Evolutionary conservation across 2,888 invertebrate genomes (phyloP).

Genomic region (Drosophila trichaetosa): DNA sequence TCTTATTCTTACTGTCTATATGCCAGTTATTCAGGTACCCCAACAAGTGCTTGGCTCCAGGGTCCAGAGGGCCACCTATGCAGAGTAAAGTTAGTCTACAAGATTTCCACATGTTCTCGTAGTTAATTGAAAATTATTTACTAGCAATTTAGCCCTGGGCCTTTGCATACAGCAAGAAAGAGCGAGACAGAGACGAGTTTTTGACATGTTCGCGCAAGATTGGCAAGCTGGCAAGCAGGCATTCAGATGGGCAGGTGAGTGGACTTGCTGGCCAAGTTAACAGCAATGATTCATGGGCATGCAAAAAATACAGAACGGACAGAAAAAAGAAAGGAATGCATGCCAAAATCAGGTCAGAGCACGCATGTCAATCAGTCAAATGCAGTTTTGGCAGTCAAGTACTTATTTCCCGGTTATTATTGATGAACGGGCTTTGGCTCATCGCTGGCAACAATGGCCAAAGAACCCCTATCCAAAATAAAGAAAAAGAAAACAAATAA

Average conservation of each 20-base stretch:
- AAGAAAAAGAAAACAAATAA: background rate
- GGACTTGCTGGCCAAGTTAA: conserved; percentile 40
- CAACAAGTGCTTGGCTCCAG: background rate
- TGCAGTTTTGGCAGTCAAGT: conserved; percentile 62
- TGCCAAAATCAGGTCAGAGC: conserved; percentile 66
- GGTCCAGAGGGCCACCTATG: conserved; percentile 19
- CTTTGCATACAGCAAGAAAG: background rate
- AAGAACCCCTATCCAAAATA: background rate
- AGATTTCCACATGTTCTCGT: conserved; percentile 15
- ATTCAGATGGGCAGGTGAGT: conserved; percentile 29
- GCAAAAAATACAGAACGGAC: conserved; percentile 30
- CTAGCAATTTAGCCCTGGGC: conserved; percentile 36
- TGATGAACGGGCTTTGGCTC: conserved; percentile 59
- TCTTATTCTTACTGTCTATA: background rate
- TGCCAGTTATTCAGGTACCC: background rate
- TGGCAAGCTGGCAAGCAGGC: background rate
- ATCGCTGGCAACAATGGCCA: conserved; percentile 34
- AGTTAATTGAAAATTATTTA: conserved; percentile 76
- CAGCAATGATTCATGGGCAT: conserved; percentile 62
- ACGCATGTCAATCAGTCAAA: conserved; percentile 73
- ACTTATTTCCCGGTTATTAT: conserved; percentile 68
- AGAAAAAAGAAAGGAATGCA: conserved; percentile 18
- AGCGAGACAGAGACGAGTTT: conserved; percentile 7
- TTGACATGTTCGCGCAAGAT: conserved; percentile 12
- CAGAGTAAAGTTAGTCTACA: background rate